Base-by-base conservation (phyloP, 2,888 invertebrate genomes). In the Amphipyra tragopoginis region DNA sequence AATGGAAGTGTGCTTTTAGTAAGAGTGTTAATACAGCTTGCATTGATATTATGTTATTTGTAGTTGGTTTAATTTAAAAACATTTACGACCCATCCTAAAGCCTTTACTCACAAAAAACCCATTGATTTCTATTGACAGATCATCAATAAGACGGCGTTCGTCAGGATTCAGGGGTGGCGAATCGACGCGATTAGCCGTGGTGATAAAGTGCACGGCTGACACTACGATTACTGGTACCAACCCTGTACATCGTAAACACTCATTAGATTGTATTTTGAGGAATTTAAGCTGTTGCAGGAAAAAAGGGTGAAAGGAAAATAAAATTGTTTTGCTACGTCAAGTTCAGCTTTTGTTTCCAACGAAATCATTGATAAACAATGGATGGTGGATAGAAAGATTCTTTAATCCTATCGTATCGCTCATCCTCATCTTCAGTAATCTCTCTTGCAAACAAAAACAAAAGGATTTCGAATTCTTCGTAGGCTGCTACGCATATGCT, bases 181-280 rank as follows among this genome's bases (percentile, higher is more conserved):
- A 67, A 67, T 65, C 42, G 51, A 38, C 43, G 33, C 65, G 70
- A 93, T 94, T 94, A 76, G 90, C 71, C 74, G 36, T 87, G 93
- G 93, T 90, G 86, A 93, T 94, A 94, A 94, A 94, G 87, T 93
- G 93, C 89, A 93, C 87, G 94, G 87, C 85, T 93, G 93, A 85
- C 94, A 90, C 40, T 50, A 59, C 87, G 89, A 93, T 93, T 93
- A 92, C 81, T 81, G 82, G 82, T 83, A 65, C 71, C 68, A 70
- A 52, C 33, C 34, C 4, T 14, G 26, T 43, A 21, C 39, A 14
- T 84, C 80, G 73, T 88, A 84, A 83, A 82, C 76, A 71, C 82
- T 90, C 89, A 86, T 90, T 90, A 88, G 75, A 76, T 81, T 77
- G 87, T 84, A 86, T 90, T 90, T 89, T 78, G 72, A 60, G 33